Percentiles rank a stretch among this genome's conserved stretches.
These are phyloP conservation scores for Herpetotheres cachinnans DNA, from an alignment of 2,113 vertebrate species.

Conservation along the genomic window DNA sequence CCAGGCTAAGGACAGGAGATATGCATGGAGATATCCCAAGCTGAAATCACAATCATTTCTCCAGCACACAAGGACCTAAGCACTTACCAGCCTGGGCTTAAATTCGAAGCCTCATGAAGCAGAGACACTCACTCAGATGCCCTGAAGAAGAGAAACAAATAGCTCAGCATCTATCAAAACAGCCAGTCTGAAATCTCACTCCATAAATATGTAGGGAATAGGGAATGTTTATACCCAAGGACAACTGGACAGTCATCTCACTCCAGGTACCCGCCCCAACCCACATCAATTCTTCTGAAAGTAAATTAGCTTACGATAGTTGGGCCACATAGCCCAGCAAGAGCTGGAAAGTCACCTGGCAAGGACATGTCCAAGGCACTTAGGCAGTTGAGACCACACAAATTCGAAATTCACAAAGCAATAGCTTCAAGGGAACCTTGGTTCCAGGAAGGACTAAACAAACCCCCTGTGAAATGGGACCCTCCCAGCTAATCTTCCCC, in stretches of 20 bases:
- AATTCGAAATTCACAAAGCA: not conserved
- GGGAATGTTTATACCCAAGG: not conserved
- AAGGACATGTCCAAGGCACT: not conserved
- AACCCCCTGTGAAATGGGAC: not conserved
- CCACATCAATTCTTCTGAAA: not conserved
- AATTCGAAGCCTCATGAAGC: slow-evolving; percentile 28
- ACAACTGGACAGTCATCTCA: not conserved
- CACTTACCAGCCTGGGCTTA: slow-evolving; percentile 53
- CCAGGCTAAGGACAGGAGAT: not conserved
- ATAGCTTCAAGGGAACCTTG: not conserved
- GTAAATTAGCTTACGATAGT: not conserved
- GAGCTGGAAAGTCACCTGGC: not conserved
- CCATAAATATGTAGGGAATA: not conserved
- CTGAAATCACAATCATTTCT: not conserved
- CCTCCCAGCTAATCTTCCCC: not conserved
- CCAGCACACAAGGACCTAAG: not conserved
- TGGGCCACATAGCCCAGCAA: not conserved
- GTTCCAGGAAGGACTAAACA: not conserved
- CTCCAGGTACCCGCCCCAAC: not conserved
- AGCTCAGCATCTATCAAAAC: not conserved
- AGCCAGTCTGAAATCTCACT: not conserved
- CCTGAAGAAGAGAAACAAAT: slow-evolving; percentile 26
- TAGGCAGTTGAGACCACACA: not conserved
- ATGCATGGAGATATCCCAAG: not conserved
- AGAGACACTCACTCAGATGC: slow-evolving; percentile 17